phyloP scores from a whole-genome alignment of 2,888 invertebrate species.

The Morpho achilles region DNA sequence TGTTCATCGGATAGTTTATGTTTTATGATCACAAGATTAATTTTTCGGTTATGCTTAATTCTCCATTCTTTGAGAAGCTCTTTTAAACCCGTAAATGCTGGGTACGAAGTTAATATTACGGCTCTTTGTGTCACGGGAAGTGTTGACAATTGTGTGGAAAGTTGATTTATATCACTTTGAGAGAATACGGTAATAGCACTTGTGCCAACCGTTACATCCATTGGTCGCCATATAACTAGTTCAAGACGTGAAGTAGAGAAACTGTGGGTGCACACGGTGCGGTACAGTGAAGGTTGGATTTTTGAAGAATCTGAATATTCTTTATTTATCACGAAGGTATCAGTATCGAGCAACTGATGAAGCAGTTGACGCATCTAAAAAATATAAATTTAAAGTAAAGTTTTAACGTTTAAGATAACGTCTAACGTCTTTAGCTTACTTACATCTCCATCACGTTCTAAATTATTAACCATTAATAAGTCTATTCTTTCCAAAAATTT shows the following conservation, averaged over 20 bases:
- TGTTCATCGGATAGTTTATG: slow-evolving; percentile 35
- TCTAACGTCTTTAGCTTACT: slow-evolving; percentile 16
- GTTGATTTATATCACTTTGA: slow-evolving; percentile 32
- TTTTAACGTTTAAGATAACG: not conserved
- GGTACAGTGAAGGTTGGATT: slow-evolving; percentile 28
- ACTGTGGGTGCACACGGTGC: slow-evolving; percentile 31
- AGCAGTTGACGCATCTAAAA: slow-evolving; percentile 35
- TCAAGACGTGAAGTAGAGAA: slow-evolving; percentile 28
- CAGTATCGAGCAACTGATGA: slow-evolving; percentile 27
- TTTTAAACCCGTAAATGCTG: slow-evolving; percentile 36
- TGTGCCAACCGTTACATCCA: slow-evolving; percentile 23
- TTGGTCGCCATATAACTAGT: slow-evolving; percentile 36
- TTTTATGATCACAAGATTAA: slow-evolving; percentile 41
- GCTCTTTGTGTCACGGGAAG: slow-evolving; percentile 35
- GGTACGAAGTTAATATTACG: slow-evolving; percentile 37
- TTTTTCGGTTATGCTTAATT: slow-evolving; percentile 34
- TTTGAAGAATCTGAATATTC: slow-evolving; percentile 19
- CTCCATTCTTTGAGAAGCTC: slow-evolving; percentile 39
- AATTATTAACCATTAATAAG: slow-evolving; percentile 32
- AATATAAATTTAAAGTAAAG: not conserved
- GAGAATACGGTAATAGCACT: slow-evolving; percentile 35
- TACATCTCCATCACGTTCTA: slow-evolving; percentile 35
- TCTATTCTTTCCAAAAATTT: slow-evolving; percentile 27
- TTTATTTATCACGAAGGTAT: slow-evolving; percentile 35
- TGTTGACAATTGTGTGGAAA: slow-evolving; percentile 29